Evolutionary conservation across 2,888 invertebrate species (phyloP), one percentile per base, ranked within the genome.

Genomic region (Cosmia trapezina): DNA sequence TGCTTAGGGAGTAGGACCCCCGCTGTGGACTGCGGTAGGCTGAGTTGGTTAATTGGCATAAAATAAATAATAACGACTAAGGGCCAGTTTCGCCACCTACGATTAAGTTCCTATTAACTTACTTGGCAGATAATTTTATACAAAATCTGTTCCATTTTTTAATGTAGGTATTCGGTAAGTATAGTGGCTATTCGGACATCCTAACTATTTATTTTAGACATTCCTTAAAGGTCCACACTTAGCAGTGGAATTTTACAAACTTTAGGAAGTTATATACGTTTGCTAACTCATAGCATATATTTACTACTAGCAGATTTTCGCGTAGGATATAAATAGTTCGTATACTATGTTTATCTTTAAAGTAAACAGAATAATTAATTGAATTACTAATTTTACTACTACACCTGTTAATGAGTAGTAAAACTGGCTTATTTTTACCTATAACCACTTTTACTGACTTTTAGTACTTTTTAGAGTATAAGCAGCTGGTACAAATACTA

Each of bases 391-490:
- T 68, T 64, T 61, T 61, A 79, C 65, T 37, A 43, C 64, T 53
- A 64, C 63, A 49, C 56, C 49, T n/a, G 60, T 17, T 51, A 19
- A 43, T 54, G 19, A 51, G 41, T 56, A 41, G 59, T 64, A 75
- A 63, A 75, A 54, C 43, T 49, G 28, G 19, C n/a, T 74, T 64
- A 57, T 57, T 53, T 70, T 67, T 53, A 54, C 53, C 12, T 45
- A 67, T 67, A 11, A 41, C 56, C 54, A 56, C 28, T 64, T 60
- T 57, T 3, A 51, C 53, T 22, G 79, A 81, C 76, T 54, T 79
- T 76, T 70, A 79, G 14, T 53, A 14, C 12, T 37, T 63, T 60
- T 64, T 2, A 22, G 81, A 81, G 81, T 19, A 51, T n/a, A 76
- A 22, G 6, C 76, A 70, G 67, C 28, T 70, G 56, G 17, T 67